Conservation (phyloP, 2,113 vertebrate species). For the Bucco capensis region DNA sequence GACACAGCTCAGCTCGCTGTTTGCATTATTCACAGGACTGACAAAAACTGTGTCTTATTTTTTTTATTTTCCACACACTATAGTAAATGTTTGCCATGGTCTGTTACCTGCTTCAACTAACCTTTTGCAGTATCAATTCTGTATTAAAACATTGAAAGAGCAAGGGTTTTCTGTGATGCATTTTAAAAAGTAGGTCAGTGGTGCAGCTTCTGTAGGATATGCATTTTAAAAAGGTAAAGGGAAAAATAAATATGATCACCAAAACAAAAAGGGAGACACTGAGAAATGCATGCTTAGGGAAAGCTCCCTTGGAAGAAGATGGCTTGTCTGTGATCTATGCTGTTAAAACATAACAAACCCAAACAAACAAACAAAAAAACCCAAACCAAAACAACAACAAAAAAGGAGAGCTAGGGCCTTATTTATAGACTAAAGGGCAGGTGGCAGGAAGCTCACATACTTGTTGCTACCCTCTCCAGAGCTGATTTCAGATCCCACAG, state of each 20-base stretch:
- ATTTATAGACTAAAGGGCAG: background rate
- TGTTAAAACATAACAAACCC: background rate
- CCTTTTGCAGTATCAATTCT: background rate
- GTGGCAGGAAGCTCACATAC: background rate
- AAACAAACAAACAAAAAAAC: background rate
- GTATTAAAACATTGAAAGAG: background rate
- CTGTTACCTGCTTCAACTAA: background rate
- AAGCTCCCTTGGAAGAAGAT: background rate
- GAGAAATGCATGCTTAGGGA: background rate
- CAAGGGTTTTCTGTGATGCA: background rate
- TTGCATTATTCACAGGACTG: slow-evolving; percentile 39
- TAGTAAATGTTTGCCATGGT: background rate
- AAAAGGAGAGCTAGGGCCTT: background rate
- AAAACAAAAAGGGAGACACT: background rate
- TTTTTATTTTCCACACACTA: background rate
- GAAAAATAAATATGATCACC: background rate
- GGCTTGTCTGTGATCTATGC: background rate
- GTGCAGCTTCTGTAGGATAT: background rate
- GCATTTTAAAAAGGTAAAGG: background rate
- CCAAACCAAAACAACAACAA: too few relatives aligned
- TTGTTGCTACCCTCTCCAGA: background rate
- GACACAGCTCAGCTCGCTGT: background rate
- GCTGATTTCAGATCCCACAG: background rate
- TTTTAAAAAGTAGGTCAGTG: slow-evolving; percentile 28
- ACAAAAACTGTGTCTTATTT: background rate